Evolutionary conservation across 2,797 vertebrate species (phyloP).

Genomic region (Pantherophis alleghaniensis): DNA sequence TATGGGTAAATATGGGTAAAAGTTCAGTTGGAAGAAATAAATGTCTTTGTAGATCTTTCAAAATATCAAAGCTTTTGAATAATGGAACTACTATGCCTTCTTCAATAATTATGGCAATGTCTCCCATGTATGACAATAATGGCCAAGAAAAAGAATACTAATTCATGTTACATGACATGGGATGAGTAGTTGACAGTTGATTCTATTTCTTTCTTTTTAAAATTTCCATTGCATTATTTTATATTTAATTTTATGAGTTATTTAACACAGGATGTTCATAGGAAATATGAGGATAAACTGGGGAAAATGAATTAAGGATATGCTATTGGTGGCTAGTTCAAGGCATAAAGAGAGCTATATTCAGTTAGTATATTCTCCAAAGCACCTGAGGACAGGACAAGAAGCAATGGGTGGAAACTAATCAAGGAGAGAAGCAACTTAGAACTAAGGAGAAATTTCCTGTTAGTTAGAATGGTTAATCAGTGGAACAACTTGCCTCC

Average conservation of each 20-base stretch:
- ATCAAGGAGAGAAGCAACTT: too few relatives aligned
- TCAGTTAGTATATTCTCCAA: too few relatives aligned
- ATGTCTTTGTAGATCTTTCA: not conserved
- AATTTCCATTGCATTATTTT: not conserved
- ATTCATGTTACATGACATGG: not conserved
- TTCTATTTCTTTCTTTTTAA: not conserved
- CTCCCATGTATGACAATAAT: not conserved
- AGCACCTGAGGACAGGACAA: too few relatives aligned
- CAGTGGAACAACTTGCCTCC: too few relatives aligned
- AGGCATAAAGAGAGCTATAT: not conserved
- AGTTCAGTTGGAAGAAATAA: not conserved
- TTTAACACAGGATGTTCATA: not conserved
- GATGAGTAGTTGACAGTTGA: not conserved
- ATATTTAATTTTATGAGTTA: not conserved
- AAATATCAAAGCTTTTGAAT: not conserved
- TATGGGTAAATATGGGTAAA: not conserved
- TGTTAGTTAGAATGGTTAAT: too few relatives aligned
- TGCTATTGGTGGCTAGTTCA: not conserved
- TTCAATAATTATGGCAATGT: not conserved
- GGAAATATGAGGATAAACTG: not conserved
- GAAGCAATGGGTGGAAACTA: too few relatives aligned
- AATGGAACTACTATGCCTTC: not conserved
- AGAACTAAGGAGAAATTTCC: too few relatives aligned
- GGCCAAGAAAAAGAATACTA: not conserved
- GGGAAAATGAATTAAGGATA: not conserved